These are phyloP conservation scores for Lutraria rhynchaena DNA, from an alignment of 1,140 invertebrate species.

Conservation along the genomic window DNA sequence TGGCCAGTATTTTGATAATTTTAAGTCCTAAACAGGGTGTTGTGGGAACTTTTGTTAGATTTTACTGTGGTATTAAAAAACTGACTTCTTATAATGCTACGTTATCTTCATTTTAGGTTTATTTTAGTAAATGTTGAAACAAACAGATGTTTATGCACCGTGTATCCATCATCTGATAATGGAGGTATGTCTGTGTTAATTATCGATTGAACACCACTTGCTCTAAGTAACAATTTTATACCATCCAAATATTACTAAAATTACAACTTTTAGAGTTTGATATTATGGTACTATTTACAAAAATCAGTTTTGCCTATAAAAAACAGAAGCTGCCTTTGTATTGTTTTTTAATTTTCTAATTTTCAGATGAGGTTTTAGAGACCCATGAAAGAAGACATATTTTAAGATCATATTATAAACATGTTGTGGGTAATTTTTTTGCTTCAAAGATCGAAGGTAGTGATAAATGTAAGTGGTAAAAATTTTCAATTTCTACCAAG, in stretches of 20 bases:
- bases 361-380: constrained; percentile 64
- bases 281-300: neutral
- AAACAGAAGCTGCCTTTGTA: too few relatives aligned
- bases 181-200: neutral
- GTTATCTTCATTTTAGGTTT: constrained; percentile 83
- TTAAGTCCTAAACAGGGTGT: too few relatives aligned
- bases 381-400: constrained; percentile 68
- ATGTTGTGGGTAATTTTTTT: constrained; percentile 76
- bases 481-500: too few relatives aligned
- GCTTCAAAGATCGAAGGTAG: constrained; percentile 68
- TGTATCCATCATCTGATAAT: constrained; percentile 18
- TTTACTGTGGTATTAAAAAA: too few relatives aligned
- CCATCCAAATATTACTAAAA: neutral
- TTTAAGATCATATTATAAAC: constrained; percentile 76
- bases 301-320: neutral
- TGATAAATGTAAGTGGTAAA: constrained; percentile 61
- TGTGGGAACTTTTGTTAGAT: too few relatives aligned
- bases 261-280: too few relatives aligned
- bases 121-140: constrained; percentile 86
- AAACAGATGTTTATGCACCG: constrained; percentile 86
- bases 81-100: too few relatives aligned
- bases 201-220: neutral
- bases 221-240: neutral
- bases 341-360: too few relatives aligned
- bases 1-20: too few relatives aligned